Evolutionary conservation across 2,888 invertebrate genomes (phyloP), one percentile per base, ranked within the genome.

Genomic region (Panzeria rudis): DNA sequence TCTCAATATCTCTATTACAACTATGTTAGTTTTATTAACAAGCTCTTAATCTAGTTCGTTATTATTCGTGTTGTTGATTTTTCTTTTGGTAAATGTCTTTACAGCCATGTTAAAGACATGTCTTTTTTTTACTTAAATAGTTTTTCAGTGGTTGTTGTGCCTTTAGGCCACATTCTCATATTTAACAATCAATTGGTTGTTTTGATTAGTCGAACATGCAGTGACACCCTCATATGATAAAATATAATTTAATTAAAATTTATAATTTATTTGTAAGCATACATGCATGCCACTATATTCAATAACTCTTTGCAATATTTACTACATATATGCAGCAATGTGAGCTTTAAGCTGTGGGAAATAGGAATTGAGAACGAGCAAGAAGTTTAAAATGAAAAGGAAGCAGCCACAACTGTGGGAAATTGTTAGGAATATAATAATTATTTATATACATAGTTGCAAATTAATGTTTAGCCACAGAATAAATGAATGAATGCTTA

Each of bases 181-280:
- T 73, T 80, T 72, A 80, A 80, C 72, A 76, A 82, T 82, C 69
- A 83, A 83, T 83, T 83, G 83, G 52, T 77, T 72, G 72, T 50
- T 82, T 83, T 66, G 71, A 83, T 77, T 77, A 72, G 59, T 38
- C 66, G 52, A 68, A 78, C 84, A 81, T 73, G 81, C 81, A 59
- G 69, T 77, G 73, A 85, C 85, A 85, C 85, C 85, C 85, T 20
- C 85, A 85, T 73, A 25, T 71, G 73, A 59, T 76, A 82, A 56
- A 77, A 85, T 78, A 82, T 85, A 82, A 85, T 85, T 85, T 85
- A 82, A 85, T 85, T 71, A 75, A 78, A 69, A 85, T 71, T 75
- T 75, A 62, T 71, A 82, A 82, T 78, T 85, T 85, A 82, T 85
- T 77, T 64, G 13, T 20, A 35, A 17, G 4, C 6, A 17, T 6